A percentile compares a stretch with the other conserved stretches of the same genome.
These are phyloP conservation scores for Argyra leucocephala DNA, from an alignment of 2,888 invertebrate species.

Conservation along the genomic window DNA sequence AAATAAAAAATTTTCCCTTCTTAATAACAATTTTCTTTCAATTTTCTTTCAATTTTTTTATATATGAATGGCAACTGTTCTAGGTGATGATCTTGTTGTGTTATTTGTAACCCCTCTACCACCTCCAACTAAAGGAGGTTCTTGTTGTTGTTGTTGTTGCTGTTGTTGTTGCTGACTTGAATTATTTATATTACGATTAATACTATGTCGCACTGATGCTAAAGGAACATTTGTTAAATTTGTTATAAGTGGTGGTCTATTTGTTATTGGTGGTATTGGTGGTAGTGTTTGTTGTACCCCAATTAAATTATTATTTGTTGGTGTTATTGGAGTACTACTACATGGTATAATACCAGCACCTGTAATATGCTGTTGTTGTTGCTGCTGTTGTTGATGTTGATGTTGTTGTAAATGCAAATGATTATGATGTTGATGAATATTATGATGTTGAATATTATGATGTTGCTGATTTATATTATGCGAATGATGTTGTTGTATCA, in stretches of 20 bases:
- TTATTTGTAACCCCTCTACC: neutral
- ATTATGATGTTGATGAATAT: constrained; percentile 39
- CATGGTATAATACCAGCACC: neutral
- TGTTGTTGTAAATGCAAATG: constrained; percentile 15
- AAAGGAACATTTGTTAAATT: neutral
- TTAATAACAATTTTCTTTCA: too few species aligned
- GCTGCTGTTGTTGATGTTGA: constrained; percentile 40
- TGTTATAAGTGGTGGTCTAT: neutral
- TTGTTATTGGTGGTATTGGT: neutral
- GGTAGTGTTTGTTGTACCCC: neutral
- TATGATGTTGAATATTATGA: constrained; percentile 15
- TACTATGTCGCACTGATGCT: neutral
- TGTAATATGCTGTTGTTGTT: constrained; percentile 7
- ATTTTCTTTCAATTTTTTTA: too few species aligned
- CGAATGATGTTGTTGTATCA: constrained; percentile 53
- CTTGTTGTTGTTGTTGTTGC: constrained; percentile 26
- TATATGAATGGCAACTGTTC: constrained; percentile 6
- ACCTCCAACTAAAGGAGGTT: constrained; percentile 27
- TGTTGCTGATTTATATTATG: constrained; percentile 51
- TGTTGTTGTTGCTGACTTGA: constrained; percentile 15
- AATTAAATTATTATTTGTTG: neutral
- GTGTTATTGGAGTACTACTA: neutral
- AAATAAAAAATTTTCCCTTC: neutral
- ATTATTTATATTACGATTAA: neutral
- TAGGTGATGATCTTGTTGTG: constrained; percentile 1